Evolutionary conservation across 2,113 vertebrate species (phyloP).

Genomic region (Calidris pygmaea): DNA sequence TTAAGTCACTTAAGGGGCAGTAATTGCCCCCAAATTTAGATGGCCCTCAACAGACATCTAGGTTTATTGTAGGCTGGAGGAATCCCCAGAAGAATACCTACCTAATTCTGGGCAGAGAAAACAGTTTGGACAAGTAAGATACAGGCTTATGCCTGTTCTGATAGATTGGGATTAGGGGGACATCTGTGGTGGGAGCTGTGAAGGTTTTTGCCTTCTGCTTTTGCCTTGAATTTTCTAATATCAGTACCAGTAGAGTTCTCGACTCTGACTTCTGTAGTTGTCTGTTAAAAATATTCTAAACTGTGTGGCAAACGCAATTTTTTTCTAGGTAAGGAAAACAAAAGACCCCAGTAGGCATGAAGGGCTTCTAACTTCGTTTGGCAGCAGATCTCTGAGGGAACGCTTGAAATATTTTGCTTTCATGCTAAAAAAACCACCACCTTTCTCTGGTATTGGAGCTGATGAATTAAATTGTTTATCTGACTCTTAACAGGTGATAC

Average conservation of each 20-base stretch:
- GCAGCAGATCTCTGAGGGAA: not conserved
- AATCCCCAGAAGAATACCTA: not conserved
- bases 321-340: not conserved
- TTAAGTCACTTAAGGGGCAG: not conserved
- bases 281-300: not conserved
- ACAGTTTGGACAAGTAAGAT: not conserved
- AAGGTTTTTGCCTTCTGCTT: not conserved
- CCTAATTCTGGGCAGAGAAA: not conserved
- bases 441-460: not conserved
- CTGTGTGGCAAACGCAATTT: not conserved
- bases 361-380: not conserved
- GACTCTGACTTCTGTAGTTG: not conserved
- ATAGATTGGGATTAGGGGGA: not conserved
- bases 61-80: not conserved
- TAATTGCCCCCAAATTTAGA: not conserved
- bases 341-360: not conserved
- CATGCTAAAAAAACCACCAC: not conserved
- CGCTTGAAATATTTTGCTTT: not conserved
- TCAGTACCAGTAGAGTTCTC: not conserved
- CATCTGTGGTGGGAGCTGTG: not conserved
- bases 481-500: slow-evolving; percentile 84
- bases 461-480: not conserved
- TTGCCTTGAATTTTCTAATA: not conserved
- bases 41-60: not conserved
- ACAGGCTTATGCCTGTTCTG: not conserved